Conservation (phyloP, 2,113 vertebrate genomes). For the Pachypanchax playfairii region DNA sequence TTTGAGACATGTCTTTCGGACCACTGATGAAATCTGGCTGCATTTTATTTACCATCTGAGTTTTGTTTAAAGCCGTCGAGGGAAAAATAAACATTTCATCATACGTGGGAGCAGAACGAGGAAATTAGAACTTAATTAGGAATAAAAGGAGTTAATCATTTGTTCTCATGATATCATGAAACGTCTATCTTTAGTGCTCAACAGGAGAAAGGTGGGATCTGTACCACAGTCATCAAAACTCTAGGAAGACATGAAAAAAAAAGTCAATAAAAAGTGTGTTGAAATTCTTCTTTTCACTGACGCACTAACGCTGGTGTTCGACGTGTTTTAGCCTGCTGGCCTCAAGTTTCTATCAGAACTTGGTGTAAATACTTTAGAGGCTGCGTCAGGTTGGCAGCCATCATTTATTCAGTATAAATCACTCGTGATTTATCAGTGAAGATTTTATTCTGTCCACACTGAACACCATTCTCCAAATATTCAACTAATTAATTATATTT, state of each 20-base stretch:
- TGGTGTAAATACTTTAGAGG: constrained; percentile 55
- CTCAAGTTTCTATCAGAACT: not conserved
- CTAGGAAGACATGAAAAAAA: not conserved
- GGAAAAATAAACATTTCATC: constrained; percentile 30
- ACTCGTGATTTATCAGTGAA: too few relatives aligned
- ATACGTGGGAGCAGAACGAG: constrained; percentile 1
- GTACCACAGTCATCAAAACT: not conserved
- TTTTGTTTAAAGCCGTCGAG: not conserved
- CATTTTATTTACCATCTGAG: constrained; percentile 5
- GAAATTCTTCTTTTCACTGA: not conserved
- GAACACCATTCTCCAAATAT: too few relatives aligned
- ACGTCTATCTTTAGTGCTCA: too few relatives aligned
- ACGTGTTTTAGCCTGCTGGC: constrained; percentile 68
- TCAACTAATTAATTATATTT: too few relatives aligned
- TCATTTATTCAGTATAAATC: not conserved
- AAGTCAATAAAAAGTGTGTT: not conserved
- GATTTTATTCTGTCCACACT: not conserved
- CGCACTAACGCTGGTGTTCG: not conserved
- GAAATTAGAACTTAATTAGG: constrained; percentile 26
- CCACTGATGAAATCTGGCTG: not conserved
- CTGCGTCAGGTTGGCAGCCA: constrained; percentile 35
- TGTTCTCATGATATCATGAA: constrained; percentile 1
- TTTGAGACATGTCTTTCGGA: too few relatives aligned
- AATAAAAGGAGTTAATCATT: constrained; percentile 10
- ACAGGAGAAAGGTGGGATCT: too few relatives aligned